Evolutionary conservation across 2,888 invertebrate species (phyloP).

Genomic region (Miltochrista miniata): DNA sequence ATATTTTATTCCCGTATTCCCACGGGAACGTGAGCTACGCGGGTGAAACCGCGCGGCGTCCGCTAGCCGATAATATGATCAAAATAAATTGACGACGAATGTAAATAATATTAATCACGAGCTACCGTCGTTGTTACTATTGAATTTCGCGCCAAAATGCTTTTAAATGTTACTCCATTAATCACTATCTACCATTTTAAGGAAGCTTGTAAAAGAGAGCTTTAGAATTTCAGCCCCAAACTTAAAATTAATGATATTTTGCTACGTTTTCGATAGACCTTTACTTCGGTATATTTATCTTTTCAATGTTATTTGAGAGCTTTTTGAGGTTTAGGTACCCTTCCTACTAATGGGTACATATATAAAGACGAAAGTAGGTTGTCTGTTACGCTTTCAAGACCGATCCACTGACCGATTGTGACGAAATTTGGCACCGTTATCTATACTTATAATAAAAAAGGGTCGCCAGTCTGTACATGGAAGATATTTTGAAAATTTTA

Average conservation of each 20-base stretch:
- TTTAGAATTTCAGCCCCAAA: conserved; percentile 12
- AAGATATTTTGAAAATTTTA: too few relatives aligned
- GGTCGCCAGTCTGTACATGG: too few relatives aligned
- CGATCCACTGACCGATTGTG: too few relatives aligned
- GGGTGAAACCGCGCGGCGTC: too few relatives aligned
- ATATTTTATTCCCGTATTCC: too few relatives aligned
- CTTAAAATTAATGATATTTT: conserved; percentile 14
- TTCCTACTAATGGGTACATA: too few relatives aligned
- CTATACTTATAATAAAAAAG: too few relatives aligned
- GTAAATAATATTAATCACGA: conserved; percentile 27
- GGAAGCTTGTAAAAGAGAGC: conserved; percentile 11
- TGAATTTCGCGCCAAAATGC: conserved; percentile 20
- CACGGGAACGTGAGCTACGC: too few relatives aligned
- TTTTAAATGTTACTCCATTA: conserved; percentile 22
- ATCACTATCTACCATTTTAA: conserved; percentile 21
- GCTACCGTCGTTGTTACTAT: conserved; percentile 13
- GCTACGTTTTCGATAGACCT: background rate
- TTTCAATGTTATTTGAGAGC: background rate
- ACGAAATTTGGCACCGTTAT: too few relatives aligned
- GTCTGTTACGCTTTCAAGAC: too few relatives aligned
- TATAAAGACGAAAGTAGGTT: too few relatives aligned
- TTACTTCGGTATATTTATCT: background rate
- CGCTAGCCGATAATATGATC: too few relatives aligned
- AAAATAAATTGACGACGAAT: conserved; percentile 13
- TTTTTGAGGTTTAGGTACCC: background rate